These are phyloP conservation scores for Myotis vivesi DNA, from an alignment of 2,797 vertebrate genomes.

Conservation along the genomic window DNA sequence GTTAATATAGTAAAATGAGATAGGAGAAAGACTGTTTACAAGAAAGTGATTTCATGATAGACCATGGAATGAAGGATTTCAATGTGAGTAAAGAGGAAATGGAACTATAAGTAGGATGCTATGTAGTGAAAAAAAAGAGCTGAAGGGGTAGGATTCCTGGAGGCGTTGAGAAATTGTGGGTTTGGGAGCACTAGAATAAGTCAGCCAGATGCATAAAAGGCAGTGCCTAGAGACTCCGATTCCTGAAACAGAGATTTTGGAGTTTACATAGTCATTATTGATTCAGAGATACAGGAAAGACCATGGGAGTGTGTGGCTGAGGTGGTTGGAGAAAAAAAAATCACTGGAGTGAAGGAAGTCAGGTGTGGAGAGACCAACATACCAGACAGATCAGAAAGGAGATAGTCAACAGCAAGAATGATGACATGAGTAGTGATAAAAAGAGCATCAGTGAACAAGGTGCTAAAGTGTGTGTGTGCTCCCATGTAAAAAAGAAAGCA, in stretches of 20 bases:
- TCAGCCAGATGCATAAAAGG: background rate
- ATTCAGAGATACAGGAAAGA: background rate
- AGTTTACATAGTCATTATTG: background rate
- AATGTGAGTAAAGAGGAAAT: background rate
- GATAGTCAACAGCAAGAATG: background rate
- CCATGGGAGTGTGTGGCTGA: background rate
- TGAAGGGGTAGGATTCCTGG: background rate
- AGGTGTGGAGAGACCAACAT: background rate
- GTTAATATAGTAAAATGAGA: background rate
- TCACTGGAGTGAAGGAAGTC: background rate
- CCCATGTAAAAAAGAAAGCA: background rate
- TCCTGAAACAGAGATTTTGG: background rate
- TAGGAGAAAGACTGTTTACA: background rate
- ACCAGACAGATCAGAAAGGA: background rate
- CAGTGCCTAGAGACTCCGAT: background rate
- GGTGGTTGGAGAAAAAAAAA: background rate
- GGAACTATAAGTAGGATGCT: background rate
- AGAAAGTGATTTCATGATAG: background rate
- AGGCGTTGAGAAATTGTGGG: background rate
- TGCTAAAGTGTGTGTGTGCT: background rate
- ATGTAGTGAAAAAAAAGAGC: background rate
- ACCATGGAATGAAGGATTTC: background rate
- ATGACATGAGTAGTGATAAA: background rate
- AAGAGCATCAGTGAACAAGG: background rate
- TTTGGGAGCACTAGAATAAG: background rate